Base-by-base conservation (phyloP, 2,888 invertebrate genomes). In the Pheosia tremula region DNA sequence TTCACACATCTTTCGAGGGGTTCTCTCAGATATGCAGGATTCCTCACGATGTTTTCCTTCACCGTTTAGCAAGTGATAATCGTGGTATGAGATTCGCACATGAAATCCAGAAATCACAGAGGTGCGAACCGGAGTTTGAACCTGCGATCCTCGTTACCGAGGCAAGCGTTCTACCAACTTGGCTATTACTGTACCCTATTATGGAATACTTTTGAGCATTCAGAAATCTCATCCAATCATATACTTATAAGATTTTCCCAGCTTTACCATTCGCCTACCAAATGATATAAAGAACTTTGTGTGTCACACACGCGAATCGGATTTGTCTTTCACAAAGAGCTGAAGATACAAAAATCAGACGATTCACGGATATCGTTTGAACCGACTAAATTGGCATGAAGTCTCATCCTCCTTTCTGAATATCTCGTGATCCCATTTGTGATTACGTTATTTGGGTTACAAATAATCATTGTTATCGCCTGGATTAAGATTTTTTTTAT, bases 301-400 rank as follows among this genome's bases (percentile, higher is more conserved):
- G 67, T 73, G 67, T 60, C 66, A 71, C 41, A 65, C 41, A 64
- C 64, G 63, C 66, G 68, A 69, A 69, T 71, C 66, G 67, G 72
- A 75, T 79, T 78, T 74, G 80, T 79, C 68, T 76, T 64, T 72
- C 63, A 67, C 71, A 70, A 75, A 75, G 72, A 69, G 64, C 60
- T 45, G 53, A 62, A 67, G 64, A 61, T 68, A 67, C 64, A 61
- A 54, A 70, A 78, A 77, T 74, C 77, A 72, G 63, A 57, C 69
- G 65, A 58, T 68, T 74, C 65, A 66, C 50, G 54, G 52, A 11
- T 73, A 66, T 64, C 68, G 62, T 78, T 74, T 72, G 71, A 66
- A 53, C 57, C 59, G 59, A 60, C 54, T 37, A 60, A 59, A 75
- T 74, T 70, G 67, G 58, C 66, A 75, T 71, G 64, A 74, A 74